Conservation (phyloP, 2,888 invertebrate species). For the Epistrophella euchroma region DNA sequence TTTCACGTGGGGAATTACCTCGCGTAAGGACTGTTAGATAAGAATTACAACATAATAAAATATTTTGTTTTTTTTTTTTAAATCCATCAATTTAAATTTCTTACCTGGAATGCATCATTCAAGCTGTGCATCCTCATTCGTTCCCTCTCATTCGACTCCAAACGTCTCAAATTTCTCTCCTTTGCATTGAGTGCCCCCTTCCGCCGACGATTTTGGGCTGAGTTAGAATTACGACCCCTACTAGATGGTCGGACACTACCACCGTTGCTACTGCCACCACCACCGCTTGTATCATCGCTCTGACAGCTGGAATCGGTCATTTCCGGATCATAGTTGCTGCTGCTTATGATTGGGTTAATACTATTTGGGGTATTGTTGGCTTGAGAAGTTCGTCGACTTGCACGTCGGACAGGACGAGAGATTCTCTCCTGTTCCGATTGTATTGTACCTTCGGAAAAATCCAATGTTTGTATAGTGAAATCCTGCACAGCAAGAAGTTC, state of each 20-base stretch:
- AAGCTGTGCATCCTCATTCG: conserved; percentile 96
- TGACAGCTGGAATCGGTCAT: conserved; percentile 84
- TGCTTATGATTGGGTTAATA: conserved; percentile 79
- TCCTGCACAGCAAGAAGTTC: conserved; percentile 69
- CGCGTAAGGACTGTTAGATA: conserved; percentile 87
- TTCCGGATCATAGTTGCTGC: conserved; percentile 83
- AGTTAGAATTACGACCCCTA: conserved; percentile 79
- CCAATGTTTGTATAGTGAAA: conserved; percentile 77
- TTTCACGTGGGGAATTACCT: conserved; percentile 94
- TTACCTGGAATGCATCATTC: conserved; percentile 95
- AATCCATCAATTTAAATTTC: conserved; percentile 27
- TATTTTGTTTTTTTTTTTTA: neutral
- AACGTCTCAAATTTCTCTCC: conserved; percentile 92
- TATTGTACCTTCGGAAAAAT: conserved; percentile 78
- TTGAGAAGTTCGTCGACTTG: conserved; percentile 82
- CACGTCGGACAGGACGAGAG: conserved; percentile 81
- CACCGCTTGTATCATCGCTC: conserved; percentile 84
- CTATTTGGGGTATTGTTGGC: conserved; percentile 79
- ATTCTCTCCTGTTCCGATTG: conserved; percentile 80
- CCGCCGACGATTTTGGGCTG: conserved; percentile 86
- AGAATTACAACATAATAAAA: neutral
- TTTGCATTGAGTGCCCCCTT: conserved; percentile 92
- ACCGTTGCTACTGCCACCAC: conserved; percentile 83
- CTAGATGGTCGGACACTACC: conserved; percentile 81
- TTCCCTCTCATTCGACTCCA: conserved; percentile 96